Percentiles rank a stretch among this genome's conserved stretches.
phyloP scores from a whole-genome alignment of 2,113 vertebrate species.

The Perca fluviatilis region DNA sequence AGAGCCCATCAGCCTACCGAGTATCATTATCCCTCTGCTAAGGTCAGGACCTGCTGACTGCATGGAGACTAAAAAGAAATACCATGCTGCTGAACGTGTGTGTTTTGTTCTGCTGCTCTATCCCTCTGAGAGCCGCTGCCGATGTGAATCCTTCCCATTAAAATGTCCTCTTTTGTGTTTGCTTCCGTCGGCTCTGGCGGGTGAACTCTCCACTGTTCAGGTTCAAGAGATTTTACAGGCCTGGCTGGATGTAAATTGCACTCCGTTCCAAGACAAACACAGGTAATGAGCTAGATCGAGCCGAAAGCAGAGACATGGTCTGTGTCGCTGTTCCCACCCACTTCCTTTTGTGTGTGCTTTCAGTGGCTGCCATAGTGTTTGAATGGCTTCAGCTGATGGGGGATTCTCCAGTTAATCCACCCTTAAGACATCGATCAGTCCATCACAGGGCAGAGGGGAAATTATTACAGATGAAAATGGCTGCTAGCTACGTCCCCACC shows the following conservation, averaged over 20 bases:
- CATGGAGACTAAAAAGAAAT: constrained; percentile 43
- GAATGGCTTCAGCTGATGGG: constrained; percentile 54
- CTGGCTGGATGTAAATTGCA: constrained; percentile 70
- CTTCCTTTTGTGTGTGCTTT: constrained; percentile 47
- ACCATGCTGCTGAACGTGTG: constrained; percentile 27
- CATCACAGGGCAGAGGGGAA: constrained; percentile 48
- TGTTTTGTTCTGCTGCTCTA: constrained; percentile 22
- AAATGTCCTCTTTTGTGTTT: constrained; percentile 58
- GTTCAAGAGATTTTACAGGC: constrained; percentile 74
- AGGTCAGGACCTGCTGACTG: constrained; percentile 43
- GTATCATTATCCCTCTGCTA: neutral
- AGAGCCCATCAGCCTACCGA: constrained; percentile 28
- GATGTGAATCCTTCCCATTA: constrained; percentile 55
- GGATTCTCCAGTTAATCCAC: constrained; percentile 56
- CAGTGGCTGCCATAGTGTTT: constrained; percentile 42
- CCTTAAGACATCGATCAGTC: constrained; percentile 59
- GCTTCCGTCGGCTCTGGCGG: constrained; percentile 49
- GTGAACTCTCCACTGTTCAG: constrained; percentile 57
- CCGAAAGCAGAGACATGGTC: constrained; percentile 57
- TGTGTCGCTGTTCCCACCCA: constrained; percentile 40
- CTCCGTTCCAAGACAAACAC: constrained; percentile 73
- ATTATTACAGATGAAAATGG: constrained; percentile 61
- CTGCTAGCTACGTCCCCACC: constrained; percentile 21
- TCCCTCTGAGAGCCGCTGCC: constrained; percentile 33
- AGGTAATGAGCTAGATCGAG: constrained; percentile 72